Conservation (phyloP, 2,113 vertebrate species). For the Campylomormyrus tamandua region DNA sequence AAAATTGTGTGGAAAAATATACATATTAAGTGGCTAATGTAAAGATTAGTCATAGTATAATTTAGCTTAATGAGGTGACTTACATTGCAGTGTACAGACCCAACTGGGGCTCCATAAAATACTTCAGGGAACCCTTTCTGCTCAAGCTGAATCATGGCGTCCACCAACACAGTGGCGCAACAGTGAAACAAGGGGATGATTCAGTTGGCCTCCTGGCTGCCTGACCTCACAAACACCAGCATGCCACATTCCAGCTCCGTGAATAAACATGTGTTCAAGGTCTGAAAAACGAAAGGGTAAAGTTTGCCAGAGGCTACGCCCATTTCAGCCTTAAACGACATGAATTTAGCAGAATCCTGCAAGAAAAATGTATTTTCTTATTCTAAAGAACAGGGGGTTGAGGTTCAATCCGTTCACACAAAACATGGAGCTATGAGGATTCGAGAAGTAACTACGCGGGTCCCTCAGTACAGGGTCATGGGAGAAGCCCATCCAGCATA, state of each 20-base stretch:
- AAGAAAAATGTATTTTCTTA: neutral
- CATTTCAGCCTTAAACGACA: neutral
- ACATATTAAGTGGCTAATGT: neutral
- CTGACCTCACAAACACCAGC: slow-evolving; percentile 8
- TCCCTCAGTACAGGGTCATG: neutral
- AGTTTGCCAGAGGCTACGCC: neutral
- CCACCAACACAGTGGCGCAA: neutral
- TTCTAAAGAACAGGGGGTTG: neutral
- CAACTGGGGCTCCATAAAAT: neutral
- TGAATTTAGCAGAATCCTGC: neutral
- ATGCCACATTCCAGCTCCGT: slow-evolving; percentile 1
- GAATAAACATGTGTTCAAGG: neutral
- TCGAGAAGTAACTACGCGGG: neutral
- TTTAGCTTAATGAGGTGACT: neutral
- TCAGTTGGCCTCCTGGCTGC: neutral
- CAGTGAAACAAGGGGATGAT: neutral
- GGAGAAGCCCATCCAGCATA: neutral
- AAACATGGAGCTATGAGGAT: neutral
- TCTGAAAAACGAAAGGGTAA: neutral
- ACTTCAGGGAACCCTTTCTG: neutral
- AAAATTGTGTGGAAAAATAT: neutral
- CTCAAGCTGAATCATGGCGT: neutral
- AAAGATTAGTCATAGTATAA: neutral
- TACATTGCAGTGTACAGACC: neutral
- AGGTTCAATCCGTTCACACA: neutral